Base-by-base conservation (phyloP, 2,797 vertebrate genomes). In the Premnoplex brunnescens region DNA sequence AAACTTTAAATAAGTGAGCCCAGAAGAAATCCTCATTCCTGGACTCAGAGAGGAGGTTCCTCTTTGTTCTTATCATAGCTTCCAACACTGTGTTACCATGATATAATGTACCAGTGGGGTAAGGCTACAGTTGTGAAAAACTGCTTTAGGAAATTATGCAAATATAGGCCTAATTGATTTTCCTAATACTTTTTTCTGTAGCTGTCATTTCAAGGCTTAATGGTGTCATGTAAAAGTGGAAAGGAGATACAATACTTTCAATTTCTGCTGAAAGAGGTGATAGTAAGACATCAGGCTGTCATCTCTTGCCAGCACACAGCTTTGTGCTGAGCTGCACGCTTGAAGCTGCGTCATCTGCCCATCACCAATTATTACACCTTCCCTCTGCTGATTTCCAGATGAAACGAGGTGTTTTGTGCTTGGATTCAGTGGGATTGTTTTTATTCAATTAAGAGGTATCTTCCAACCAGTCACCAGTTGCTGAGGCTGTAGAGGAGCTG, bases 261-360 rank as follows among this genome's bases (percentile, higher is more conserved):
- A 21, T 88, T 88, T 76, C 39, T 86, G 44, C 55, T 76, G 77
- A 34, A 88, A 71, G 84, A 78, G 32, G 67, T 76, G 43, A 34
- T 86, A 86, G 82, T 72, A 75, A 91, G 91, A 48, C 43, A 67
- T 84, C 69, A 83, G 72, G 21, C 49, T 90, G 93, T 93, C 59
- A 55, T 73, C 55, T 26, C n/a, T 37, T 88, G 46, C 83, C 28
- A 62, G 36, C 19, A 66, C 41, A 15, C 51, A 69, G 88, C 83
- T 87, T 83, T 91, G 88, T 79, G 92, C 56, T 49, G 62, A 41
- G 74, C 81, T 52, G 37, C 28, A 48, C 13, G 0, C 81, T 77
- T 58, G 82, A 85, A 83, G 62, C 69, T 69, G 41, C 17, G 2
- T 76, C 75, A 52, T 76, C 32, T 52, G 52, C 56, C 21, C 19